Percentiles rank a stretch among this genome's conserved stretches.
phyloP scores from a whole-genome alignment of 2,113 vertebrate genomes.

The Chascanopsetta lugubris region DNA sequence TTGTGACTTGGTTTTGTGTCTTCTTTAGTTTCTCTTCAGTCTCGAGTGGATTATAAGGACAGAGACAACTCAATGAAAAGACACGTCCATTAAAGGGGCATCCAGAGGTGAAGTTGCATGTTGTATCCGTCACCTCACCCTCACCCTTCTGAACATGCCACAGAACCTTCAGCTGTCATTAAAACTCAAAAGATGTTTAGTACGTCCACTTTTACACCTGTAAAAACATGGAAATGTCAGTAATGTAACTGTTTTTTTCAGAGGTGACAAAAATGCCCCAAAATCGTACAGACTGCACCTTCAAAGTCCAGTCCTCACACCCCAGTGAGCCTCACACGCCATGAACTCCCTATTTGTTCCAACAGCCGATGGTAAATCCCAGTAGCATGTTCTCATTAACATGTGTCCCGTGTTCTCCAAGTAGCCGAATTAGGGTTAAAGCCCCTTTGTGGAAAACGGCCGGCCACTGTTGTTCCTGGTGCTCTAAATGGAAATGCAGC shows the following conservation, averaged over 20 bases:
- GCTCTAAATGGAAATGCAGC: slow-evolving; percentile 67
- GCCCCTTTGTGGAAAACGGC: slow-evolving; percentile 1
- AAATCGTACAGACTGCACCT: too few species aligned
- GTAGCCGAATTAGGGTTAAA: slow-evolving; percentile 6
- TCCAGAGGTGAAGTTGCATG: too few species aligned
- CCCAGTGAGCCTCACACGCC: neutral
- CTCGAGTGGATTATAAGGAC: neutral
- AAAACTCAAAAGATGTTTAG: too few species aligned
- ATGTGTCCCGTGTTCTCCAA: neutral
- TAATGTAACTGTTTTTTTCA: too few species aligned
- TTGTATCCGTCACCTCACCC: too few species aligned
- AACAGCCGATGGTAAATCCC: neutral
- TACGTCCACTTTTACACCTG: too few species aligned
- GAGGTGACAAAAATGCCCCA: too few species aligned
- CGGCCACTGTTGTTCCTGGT: slow-evolving; percentile 47
- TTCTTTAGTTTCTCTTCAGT: neutral
- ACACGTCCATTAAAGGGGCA: neutral
- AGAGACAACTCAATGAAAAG: slow-evolving; percentile 1
- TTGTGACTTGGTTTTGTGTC: neutral
- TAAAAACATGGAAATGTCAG: too few species aligned
- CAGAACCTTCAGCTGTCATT: too few species aligned
- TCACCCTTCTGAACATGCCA: too few species aligned
- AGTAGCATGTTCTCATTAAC: neutral
- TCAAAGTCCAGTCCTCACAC: neutral
- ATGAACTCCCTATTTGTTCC: neutral